Base-by-base conservation (phyloP, 2,797 vertebrate species). In the Gambusia yucatana region DNA sequence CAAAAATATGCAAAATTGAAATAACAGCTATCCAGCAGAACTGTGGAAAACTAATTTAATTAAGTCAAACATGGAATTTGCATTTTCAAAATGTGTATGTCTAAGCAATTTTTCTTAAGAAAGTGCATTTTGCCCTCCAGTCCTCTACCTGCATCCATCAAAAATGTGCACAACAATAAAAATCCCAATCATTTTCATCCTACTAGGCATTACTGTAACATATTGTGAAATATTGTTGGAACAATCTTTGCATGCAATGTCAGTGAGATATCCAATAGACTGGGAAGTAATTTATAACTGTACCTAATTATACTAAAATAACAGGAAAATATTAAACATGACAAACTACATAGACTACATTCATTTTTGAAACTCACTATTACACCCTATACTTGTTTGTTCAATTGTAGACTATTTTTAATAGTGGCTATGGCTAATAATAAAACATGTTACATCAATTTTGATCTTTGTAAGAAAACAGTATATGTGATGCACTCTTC, bases 1-100 rank as follows among this genome's bases (percentile, higher is more conserved):
- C 77, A 39, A 78, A 80, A 55, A 16, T 52, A 76, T 69, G 55
- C 4, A 70, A 22, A 3, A 22, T 76, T 85, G 57, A 79, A 72
- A 77, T 82, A 36, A 25, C 22, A 46, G 16, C 48, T 69, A 43
- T n/a, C 22, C 22, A 69, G 39, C 25, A 4, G 39, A 69, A n/a
- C 39, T 11, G 11, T 4, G 25, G 22, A n/a, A 43, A 43, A 43
- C 22, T n/a, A n/a, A 69, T 69, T 43, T 25, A 69, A 39, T 69
- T 43, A 69, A 43, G 39, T 69, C 39, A 5, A 69, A 43, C 22
- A 6, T 39, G 65, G 22, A n/a, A 43, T 69, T n/a, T 69, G 41
- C 65, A 69, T 69, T 41, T 69, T 43, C 4, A 69, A n/a, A 41
- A 69, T 43, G 3, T 43, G 7, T 22, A 67, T 43, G 39, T 43